phyloP scores from a whole-genome alignment of 2,113 vertebrate genomes.

The Plestiodon gilberti region DNA sequence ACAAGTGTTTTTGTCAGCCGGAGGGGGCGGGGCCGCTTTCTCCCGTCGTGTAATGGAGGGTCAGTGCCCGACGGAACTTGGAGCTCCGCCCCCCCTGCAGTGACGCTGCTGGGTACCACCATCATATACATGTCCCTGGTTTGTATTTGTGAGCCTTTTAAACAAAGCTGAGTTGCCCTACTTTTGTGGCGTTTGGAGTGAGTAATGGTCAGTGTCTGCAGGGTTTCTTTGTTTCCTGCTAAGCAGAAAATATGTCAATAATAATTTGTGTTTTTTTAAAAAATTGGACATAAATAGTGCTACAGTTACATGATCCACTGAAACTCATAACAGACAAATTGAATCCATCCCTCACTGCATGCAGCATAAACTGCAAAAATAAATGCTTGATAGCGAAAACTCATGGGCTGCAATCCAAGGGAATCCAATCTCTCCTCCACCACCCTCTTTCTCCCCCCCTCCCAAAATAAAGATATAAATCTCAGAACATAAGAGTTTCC shows the following conservation, averaged over 20 bases:
- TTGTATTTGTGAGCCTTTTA: not conserved
- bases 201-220: not conserved
- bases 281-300: slow-evolving; percentile 51
- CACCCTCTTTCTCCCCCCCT: slow-evolving; percentile 31
- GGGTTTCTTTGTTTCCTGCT: slow-evolving; percentile 24
- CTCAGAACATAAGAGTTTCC: slow-evolving; percentile 63
- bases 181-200: not conserved
- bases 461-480: slow-evolving; percentile 31
- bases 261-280: not conserved
- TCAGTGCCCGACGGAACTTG: too few relatives aligned
- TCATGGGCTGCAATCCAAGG: slow-evolving; percentile 63
- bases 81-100: too few relatives aligned
- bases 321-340: slow-evolving; percentile 70
- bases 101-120: too few relatives aligned
- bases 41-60: too few relatives aligned
- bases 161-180: not conserved
- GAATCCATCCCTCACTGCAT: slow-evolving; percentile 55
- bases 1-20: too few relatives aligned
- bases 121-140: not conserved
- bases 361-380: slow-evolving; percentile 67
- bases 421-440: slow-evolving; percentile 57
- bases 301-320: slow-evolving; percentile 65
- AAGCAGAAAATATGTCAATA: slow-evolving; percentile 34
- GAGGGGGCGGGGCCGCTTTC: too few relatives aligned
- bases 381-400: slow-evolving; percentile 68